Conservation (phyloP, 2,888 invertebrate species). For the Caenorhabditis uteleia region DNA sequence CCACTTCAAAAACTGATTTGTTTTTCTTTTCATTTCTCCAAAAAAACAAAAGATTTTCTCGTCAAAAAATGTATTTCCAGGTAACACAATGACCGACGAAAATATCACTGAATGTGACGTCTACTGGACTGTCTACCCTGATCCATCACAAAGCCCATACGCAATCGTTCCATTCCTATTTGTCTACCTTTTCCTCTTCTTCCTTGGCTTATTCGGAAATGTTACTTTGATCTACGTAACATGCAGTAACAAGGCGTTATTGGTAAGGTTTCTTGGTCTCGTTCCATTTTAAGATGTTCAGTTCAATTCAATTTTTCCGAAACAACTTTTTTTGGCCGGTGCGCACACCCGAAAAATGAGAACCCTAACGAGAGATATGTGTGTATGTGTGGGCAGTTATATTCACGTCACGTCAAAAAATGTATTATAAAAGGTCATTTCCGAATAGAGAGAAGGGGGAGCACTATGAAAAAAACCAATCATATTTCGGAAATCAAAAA, state of each 20-base stretch:
- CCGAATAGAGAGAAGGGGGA: too few relatives aligned
- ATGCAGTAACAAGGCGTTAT: slow-evolving; percentile 49
- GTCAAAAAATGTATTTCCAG: too few relatives aligned
- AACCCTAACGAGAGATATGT: slow-evolving; percentile 8
- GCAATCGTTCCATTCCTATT: slow-evolving; percentile 53
- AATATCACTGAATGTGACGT: slow-evolving; percentile 18
- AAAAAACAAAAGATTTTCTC: not conserved
- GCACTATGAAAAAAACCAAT: too few relatives aligned
- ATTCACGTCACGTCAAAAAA: too few relatives aligned
- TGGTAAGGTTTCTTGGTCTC: slow-evolving; percentile 43
- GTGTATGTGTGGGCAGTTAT: too few relatives aligned
- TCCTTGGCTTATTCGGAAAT: slow-evolving; percentile 67
- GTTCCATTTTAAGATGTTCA: not conserved
- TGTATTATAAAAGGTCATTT: too few relatives aligned
- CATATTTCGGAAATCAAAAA: too few relatives aligned
- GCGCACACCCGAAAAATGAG: slow-evolving; percentile 17
- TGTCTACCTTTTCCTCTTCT: slow-evolving; percentile 59
- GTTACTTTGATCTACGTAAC: slow-evolving; percentile 60
- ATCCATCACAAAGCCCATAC: slow-evolving; percentile 51
- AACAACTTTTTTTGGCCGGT: not conserved
- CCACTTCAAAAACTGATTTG: not conserved
- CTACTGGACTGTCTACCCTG: slow-evolving; percentile 47
- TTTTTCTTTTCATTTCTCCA: not conserved
- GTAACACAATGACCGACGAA: too few relatives aligned
- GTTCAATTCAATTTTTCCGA: slow-evolving; percentile 4